Percentiles rank a stretch among this genome's conserved stretches.
Conservation (phyloP, 2,797 vertebrate species). For the Passerculus sandwichensis region DNA sequence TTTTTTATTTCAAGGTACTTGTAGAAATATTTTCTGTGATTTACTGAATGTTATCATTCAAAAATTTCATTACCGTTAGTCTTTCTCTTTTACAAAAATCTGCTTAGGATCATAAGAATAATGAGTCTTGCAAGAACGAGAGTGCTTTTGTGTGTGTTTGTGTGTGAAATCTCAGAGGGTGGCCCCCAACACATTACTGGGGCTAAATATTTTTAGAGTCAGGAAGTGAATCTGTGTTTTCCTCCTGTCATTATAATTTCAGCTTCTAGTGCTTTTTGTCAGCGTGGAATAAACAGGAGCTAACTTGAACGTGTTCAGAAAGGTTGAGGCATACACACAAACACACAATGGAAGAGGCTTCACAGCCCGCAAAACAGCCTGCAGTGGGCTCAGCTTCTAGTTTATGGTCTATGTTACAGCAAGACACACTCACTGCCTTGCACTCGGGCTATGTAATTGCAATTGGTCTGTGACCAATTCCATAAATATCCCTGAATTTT, state of each 20-base stretch:
- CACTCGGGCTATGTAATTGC: background rate
- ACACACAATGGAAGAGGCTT: constrained; percentile 62
- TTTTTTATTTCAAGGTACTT: background rate
- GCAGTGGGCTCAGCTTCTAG: constrained; percentile 44
- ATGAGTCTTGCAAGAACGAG: background rate
- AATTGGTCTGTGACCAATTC: constrained; percentile 56
- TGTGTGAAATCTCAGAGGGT: background rate
- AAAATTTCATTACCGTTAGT: background rate
- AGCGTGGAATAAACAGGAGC: background rate
- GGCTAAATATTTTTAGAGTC: constrained; percentile 10
- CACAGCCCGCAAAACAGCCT: constrained; percentile 60
- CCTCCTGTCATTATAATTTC: background rate
- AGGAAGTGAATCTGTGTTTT: background rate
- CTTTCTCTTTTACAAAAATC: constrained; percentile 10
- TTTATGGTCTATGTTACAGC: constrained; percentile 66
- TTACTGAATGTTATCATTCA: background rate
- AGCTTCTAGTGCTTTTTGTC: background rate
- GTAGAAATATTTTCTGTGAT: background rate
- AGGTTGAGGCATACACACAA: constrained; percentile 20
- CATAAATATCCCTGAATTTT: constrained; percentile 61
- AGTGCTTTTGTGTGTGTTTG: background rate
- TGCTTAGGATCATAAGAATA: background rate
- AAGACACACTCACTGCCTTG: constrained; percentile 28
- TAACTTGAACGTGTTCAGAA: background rate
- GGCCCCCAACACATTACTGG: background rate